A percentile compares a stretch with the other conserved stretches of the same genome.
phyloP scores from a whole-genome alignment of 2,797 vertebrate species.

The Cryptoprocta ferox region DNA sequence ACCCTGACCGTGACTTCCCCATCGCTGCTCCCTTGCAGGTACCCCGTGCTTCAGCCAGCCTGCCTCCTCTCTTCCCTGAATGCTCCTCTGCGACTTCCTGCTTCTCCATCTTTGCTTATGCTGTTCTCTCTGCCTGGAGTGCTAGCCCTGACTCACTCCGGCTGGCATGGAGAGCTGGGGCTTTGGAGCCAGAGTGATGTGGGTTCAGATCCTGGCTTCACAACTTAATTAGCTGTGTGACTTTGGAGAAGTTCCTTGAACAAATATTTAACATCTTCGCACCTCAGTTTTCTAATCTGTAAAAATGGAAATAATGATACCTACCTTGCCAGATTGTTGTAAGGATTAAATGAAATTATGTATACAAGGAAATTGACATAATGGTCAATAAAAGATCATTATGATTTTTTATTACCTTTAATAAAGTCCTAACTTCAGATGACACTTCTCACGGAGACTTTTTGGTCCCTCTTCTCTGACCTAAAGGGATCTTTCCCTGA shows the following conservation, averaged over 20 bases:
- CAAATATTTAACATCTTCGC: conserved; percentile 54
- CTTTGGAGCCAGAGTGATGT: conserved; percentile 66
- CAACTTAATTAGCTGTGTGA: conserved; percentile 30
- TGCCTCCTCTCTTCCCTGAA: conserved; percentile 60
- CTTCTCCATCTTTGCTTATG: conserved; percentile 70
- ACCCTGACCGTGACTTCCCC: conserved; percentile 55
- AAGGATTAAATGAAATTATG: conserved; percentile 59
- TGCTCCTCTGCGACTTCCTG: conserved; percentile 64
- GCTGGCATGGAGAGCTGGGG: conserved; percentile 46
- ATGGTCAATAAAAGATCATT: conserved; percentile 60
- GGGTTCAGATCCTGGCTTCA: conserved; percentile 62
- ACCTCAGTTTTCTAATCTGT: conserved; percentile 58
- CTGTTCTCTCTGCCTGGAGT: conserved; percentile 66
- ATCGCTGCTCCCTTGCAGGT: conserved; percentile 69
- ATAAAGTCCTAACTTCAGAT: conserved; percentile 22
- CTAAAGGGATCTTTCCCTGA: background rate
- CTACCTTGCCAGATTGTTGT: conserved; percentile 67
- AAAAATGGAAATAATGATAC: conserved; percentile 38
- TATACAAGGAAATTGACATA: conserved; percentile 28
- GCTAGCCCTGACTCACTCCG: conserved; percentile 41
- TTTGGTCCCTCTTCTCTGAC: background rate
- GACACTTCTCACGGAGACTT: background rate
- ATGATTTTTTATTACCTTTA: conserved; percentile 27
- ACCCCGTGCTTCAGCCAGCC: conserved; percentile 52
- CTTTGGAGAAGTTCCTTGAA: conserved; percentile 57